Base-by-base conservation (phyloP, 1,140 invertebrate genomes). In the Argopecten irradians region DNA sequence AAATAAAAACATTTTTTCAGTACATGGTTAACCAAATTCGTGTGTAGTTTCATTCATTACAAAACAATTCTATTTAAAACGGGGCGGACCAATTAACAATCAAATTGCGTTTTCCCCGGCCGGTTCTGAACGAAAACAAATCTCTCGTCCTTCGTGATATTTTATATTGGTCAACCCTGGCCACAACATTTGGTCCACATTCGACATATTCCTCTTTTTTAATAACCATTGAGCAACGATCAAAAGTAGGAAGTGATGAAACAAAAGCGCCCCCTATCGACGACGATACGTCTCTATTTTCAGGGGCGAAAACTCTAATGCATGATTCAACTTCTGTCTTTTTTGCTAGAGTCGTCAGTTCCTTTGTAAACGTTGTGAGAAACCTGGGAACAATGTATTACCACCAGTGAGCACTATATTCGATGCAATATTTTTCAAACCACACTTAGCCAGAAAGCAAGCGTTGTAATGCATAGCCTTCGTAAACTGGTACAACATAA, bases 301-400 rank as follows among this genome's bases (percentile, higher is more conserved):
- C 8, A 71, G 55, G 55, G 55, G 55, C 55, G n/a, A 71, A 7
- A n/a, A 46, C 43, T 46, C 43, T 46, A 46, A n/a, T 71, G 22
- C 7, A n/a, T 28, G 55, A 71, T 28, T 22, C 55, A 11, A 71
- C 55, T n/a, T n/a, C n/a, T 84, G 97, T 97, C 11, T 96, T 96
- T 85, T 97, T 97, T 41, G 97, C 97, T n/a, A 98, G n/a, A 83
- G 97, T 96, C 86, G 97, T 97, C 91, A 98, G 97, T 95, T 98
- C 97, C 92, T 97, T 36, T 98, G 95, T 43, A 96, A 34, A 8
- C 89, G n/a, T 7, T 55, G 34, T 9, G 36, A n/a, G 32, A 90
- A n/a, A 71, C 55, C 55, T 5, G 55, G 22, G n/a, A 71, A 71
- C 16, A 55, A 22, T 19, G 43, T 55, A 22, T 55, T 55, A 55